Conservation (phyloP, 2,797 vertebrate species). For the Myotis vivesi region DNA sequence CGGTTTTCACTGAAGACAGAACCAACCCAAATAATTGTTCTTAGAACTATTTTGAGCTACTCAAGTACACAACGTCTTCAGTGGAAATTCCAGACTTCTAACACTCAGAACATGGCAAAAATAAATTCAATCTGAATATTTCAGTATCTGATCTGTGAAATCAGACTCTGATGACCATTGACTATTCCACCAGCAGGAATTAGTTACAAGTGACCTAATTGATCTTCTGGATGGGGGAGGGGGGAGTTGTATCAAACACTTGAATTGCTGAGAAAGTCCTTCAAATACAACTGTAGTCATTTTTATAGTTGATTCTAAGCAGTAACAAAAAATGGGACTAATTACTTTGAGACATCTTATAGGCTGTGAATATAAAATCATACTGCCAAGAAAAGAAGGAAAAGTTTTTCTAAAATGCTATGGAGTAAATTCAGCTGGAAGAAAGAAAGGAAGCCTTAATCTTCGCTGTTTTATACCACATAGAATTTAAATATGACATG, state of each 20-base stretch:
- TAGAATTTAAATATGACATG: not conserved
- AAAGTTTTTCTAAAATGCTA: not conserved
- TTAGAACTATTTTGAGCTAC: not conserved
- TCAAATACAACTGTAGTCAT: not conserved
- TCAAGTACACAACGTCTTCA: not conserved
- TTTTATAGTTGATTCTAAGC: constrained; percentile 3
- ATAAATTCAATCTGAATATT: not conserved
- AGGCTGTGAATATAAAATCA: constrained; percentile 22
- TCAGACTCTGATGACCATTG: not conserved
- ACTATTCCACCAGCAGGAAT: not conserved
- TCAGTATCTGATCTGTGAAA: not conserved
- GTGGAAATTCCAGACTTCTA: not conserved
- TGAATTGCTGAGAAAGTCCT: constrained; percentile 6
- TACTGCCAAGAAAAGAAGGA: not conserved
- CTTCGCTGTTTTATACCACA: not conserved
- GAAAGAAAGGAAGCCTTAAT: not conserved
- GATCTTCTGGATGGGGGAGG: not conserved
- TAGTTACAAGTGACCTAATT: not conserved
- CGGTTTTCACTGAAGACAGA: not conserved
- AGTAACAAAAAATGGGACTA: not conserved
- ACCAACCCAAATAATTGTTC: not conserved
- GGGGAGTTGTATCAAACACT: not conserved
- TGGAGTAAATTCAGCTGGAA: constrained; percentile 13
- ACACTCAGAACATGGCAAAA: not conserved
- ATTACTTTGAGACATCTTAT: constrained; percentile 1